Evolutionary conservation across 2,113 vertebrate genomes (phyloP).

Genomic region (Oreocharis arfaki): DNA sequence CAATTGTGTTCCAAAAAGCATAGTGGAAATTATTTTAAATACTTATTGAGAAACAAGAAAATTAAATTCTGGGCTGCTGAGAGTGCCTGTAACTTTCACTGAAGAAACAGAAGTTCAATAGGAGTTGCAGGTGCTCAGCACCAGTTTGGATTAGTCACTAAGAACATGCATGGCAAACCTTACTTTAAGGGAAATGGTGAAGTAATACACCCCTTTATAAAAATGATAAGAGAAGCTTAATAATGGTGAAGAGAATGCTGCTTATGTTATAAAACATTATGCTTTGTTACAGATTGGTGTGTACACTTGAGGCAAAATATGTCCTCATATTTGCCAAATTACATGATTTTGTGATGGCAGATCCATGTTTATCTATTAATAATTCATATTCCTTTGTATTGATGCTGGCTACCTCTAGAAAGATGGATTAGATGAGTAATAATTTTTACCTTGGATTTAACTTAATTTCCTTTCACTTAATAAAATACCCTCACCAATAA

Average conservation of each 20-base stretch:
- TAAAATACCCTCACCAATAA: not conserved
- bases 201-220: not conserved
- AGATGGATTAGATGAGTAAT: not conserved
- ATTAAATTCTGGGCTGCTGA: not conserved
- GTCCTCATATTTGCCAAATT: not conserved
- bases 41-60: not conserved
- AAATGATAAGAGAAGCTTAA: not conserved
- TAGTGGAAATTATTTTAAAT: not conserved
- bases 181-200: not conserved
- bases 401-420: not conserved
- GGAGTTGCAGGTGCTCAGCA: not conserved
- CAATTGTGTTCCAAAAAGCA: not conserved
- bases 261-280: not conserved
- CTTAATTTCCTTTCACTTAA: not conserved
- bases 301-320: not conserved
- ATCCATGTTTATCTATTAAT: not conserved
- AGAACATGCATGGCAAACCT: not conserved
- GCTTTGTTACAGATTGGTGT: not conserved
- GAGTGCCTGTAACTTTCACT: not conserved
- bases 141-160: not conserved
- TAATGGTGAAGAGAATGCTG: not conserved
- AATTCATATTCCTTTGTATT: not conserved
- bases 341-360: not conserved
- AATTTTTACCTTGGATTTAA: not conserved
- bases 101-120: not conserved